phyloP scores from a whole-genome alignment of 1,140 invertebrate species.

The Cardiocondyla obscurior region DNA sequence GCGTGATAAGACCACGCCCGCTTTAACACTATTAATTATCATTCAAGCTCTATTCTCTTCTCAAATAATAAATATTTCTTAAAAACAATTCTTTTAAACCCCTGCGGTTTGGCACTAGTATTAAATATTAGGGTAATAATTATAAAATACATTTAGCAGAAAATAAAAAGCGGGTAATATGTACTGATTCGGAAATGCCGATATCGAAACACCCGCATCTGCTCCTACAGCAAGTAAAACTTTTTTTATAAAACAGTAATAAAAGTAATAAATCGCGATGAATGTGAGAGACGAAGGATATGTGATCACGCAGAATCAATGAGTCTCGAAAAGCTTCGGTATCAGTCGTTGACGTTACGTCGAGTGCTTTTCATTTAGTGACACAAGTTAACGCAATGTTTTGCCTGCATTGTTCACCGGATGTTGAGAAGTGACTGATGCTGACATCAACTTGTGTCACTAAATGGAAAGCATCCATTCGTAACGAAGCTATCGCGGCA shows the following conservation, averaged over 20 bases:
- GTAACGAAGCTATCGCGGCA: not conserved
- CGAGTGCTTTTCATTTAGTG: too few relatives aligned
- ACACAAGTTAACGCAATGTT: too few relatives aligned
- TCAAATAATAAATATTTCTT: not conserved
- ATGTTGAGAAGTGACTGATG: too few relatives aligned
- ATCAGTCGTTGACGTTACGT: not conserved
- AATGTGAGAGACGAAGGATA: not conserved
- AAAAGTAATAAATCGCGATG: not conserved
- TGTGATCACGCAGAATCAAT: not conserved
- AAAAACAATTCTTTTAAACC: not conserved
- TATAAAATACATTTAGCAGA: not conserved
- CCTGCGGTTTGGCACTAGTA: too few relatives aligned
- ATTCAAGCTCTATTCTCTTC: not conserved
- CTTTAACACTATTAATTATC: conserved; percentile 41
- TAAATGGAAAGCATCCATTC: too few relatives aligned
- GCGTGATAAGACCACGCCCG: conserved; percentile 28
- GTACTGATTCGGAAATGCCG: too few relatives aligned
- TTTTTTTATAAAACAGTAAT: too few relatives aligned
- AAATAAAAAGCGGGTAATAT: not conserved
- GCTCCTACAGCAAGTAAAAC: not conserved
- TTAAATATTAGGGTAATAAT: too few relatives aligned
- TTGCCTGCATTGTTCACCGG: too few relatives aligned
- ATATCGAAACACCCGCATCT: not conserved
- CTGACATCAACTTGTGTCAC: too few relatives aligned
- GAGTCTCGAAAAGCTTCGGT: not conserved